Evolutionary conservation across 2,797 vertebrate genomes (phyloP), one percentile per base, ranked within the genome.

Genomic region (Tapirus indicus): DNA sequence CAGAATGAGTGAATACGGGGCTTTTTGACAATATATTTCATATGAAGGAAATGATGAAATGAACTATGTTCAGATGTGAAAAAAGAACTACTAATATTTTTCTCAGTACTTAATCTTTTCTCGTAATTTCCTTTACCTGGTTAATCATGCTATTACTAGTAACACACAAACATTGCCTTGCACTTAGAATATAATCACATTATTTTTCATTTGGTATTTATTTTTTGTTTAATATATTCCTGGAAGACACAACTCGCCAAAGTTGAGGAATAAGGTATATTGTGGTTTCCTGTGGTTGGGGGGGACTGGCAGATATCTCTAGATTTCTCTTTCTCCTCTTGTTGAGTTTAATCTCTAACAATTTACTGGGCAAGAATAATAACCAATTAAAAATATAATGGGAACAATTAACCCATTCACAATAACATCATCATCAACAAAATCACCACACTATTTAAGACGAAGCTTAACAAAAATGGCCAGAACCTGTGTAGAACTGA

Each of bases 381-480:
- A 85, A 66, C 3, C 52, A 80, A 58, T 38, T 64, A 83, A 80
- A 93, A 94, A 49, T 49, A 21, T 52, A 68, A 80, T 18, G 11
- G n/a, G 21, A 25, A 87, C 75, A 77, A 83, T 44, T 35, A 77
- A 64, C 32, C 27, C 11, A 49, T 32, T 84, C 56, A 58, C 27
- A 69, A 5, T 68, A 90, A 56, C 14, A 64, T 29, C 32, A 72
- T 29, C 32, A 72, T 54, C 17, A 77, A 71, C 10, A 83, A 68
- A 47, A 47, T 69, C 29, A 68, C 41, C 12, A 54, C 21, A 79
- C 18, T 88, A 85, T 68, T 56, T 92, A 64, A 91, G 29, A 58
- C 29, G 32, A 86, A 89, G 49, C 13, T n/a, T 80, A 92, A 47
- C 29, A 72, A 92, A 93, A 94, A 94, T 94, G 77, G 11, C 38